These are phyloP conservation scores for Drosophila punjabiensis DNA, from an alignment of 1,140 invertebrate genomes.

Conservation along the genomic window DNA sequence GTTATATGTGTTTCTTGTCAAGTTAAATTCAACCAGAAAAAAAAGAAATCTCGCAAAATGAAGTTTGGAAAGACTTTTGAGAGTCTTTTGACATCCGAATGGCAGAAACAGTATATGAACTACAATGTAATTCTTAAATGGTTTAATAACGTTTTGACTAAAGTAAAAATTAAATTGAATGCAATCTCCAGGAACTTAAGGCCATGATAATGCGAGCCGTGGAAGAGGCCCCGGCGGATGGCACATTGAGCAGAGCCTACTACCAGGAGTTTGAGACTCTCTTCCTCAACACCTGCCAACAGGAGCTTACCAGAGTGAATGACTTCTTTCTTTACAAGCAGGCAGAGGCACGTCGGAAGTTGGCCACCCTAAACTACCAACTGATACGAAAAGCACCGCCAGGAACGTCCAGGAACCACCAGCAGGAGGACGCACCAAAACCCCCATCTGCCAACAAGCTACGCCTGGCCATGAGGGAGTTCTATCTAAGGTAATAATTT, in stretches of 20 bases:
- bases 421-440: neutral
- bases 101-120: constrained; percentile 74
- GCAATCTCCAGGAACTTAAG: constrained; percentile 44
- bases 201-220: constrained; percentile 43
- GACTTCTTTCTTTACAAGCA: constrained; percentile 98
- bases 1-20: constrained; percentile 7
- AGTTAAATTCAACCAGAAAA: neutral
- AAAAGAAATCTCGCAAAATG: constrained; percentile 37
- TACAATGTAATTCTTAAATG: constrained; percentile 44
- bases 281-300: constrained; percentile 96
- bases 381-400: neutral
- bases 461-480: constrained; percentile 98
- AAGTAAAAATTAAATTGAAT: neutral
- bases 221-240: constrained; percentile 29
- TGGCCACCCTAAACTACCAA: constrained; percentile 13
- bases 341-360: constrained; percentile 92
- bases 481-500: constrained; percentile 90
- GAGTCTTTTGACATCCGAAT: constrained; percentile 64
- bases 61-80: constrained; percentile 71
- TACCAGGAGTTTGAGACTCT: constrained; percentile 96
- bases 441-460: neutral
- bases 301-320: constrained; percentile 97
- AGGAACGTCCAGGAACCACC: neutral
- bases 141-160: neutral
- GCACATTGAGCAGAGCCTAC: constrained; percentile 76